These are phyloP conservation scores for Hypolimnas misippus DNA, from an alignment of 2,888 invertebrate species.

Conservation along the genomic window DNA sequence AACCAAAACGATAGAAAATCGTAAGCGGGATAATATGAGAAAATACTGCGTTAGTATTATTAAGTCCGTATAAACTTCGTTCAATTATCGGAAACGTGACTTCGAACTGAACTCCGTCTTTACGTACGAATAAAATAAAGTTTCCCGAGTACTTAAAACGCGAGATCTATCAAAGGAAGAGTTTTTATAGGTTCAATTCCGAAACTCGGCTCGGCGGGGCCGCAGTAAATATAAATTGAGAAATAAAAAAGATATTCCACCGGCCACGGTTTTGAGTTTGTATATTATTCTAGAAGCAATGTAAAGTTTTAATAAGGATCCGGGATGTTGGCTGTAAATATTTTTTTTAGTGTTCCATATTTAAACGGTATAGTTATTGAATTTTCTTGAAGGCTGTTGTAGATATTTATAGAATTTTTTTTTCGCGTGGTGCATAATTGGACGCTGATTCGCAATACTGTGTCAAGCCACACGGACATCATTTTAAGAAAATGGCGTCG, in stretches of 20 bases:
- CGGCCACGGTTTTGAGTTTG: constrained; percentile 1
- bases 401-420: too few species aligned
- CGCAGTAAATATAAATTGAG: constrained; percentile 39
- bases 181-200: constrained; percentile 36
- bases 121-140: constrained; percentile 24
- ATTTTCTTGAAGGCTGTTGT: neutral
- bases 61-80: neutral
- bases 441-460: too few species aligned
- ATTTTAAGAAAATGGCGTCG: too few species aligned
- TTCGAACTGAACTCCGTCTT: neutral
- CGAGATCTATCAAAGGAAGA: constrained; percentile 34
- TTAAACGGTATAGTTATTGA: neutral
- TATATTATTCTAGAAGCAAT: constrained; percentile 8
- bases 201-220: constrained; percentile 34
- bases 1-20: too few species aligned
- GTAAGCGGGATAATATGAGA: too few species aligned
- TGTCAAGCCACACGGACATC: too few species aligned
- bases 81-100: constrained; percentile 4
- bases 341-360: neutral
- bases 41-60: neutral
- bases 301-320: constrained; percentile 13
- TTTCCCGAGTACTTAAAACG: constrained; percentile 23
- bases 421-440: too few species aligned
- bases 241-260: constrained; percentile 35
- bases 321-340: neutral